Evolutionary conservation across 2,888 invertebrate species (phyloP).

Genomic region (Deilephila porcellus): DNA sequence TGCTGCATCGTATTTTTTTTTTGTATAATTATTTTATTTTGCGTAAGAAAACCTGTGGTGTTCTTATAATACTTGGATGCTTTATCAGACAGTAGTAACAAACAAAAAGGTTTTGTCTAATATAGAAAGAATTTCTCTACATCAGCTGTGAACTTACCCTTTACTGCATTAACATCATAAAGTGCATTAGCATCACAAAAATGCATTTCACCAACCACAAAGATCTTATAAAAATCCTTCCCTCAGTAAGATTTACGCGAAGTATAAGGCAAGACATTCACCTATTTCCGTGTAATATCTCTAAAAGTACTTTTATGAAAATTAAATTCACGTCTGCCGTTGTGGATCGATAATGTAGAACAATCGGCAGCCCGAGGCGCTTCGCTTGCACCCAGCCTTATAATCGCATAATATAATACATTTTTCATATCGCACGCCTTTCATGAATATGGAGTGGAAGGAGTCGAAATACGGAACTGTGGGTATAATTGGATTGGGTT

Average conservation of each 20-base stretch:
- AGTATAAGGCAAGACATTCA: background rate
- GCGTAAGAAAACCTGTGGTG: too few species aligned
- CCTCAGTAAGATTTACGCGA: background rate
- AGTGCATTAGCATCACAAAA: too few species aligned
- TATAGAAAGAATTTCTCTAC: too few species aligned
- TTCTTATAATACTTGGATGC: too few species aligned
- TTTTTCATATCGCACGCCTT: conserved; percentile 6
- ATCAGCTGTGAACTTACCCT: too few species aligned
- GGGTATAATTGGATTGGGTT: background rate
- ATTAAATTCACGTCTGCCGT: background rate
- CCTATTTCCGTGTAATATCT: conserved; percentile 1
- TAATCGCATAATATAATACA: conserved; percentile 13
- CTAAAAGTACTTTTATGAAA: background rate
- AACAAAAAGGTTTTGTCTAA: too few species aligned
- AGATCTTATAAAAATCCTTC: background rate
- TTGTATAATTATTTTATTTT: too few species aligned
- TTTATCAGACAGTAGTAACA: too few species aligned
- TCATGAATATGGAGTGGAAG: background rate
- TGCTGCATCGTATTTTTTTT: too few species aligned
- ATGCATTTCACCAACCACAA: too few species aligned
- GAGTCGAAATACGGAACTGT: background rate
- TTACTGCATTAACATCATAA: too few species aligned
- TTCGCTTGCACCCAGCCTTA: conserved; percentile 2
- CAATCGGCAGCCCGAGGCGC: background rate
- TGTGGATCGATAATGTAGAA: conserved; percentile 10